A percentile compares a stretch with the other conserved stretches of the same genome.
Evolutionary conservation across 2,797 vertebrate species (phyloP).

Genomic region (Silurus aristotelis): DNA sequence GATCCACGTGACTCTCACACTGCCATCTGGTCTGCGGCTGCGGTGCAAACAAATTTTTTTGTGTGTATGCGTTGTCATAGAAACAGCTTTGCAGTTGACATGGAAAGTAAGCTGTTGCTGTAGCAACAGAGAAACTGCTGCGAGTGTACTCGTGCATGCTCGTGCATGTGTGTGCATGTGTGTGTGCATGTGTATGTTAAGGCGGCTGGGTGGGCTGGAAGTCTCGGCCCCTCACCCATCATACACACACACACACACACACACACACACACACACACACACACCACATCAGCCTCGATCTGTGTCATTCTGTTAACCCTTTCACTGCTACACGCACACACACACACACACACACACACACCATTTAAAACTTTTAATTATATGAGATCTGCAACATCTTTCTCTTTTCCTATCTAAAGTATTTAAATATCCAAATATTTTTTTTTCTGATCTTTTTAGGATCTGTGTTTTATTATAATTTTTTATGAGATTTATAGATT

Average conservation of each 20-base stretch:
- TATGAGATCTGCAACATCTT: not conserved
- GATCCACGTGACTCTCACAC: conserved; percentile 68
- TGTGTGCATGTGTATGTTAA: conserved; percentile 43
- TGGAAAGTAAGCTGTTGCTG: conserved; percentile 88
- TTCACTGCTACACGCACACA: not conserved
- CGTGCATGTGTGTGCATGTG: conserved; percentile 66
- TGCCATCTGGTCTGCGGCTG: conserved; percentile 85
- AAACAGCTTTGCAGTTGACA: conserved; percentile 84
- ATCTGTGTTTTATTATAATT: not conserved
- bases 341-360: too few relatives aligned
- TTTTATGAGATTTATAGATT: too few relatives aligned
- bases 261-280: conserved; percentile 12
- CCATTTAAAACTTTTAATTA: too few relatives aligned
- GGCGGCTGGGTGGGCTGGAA: conserved; percentile 27
- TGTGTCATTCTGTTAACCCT: conserved; percentile 41
- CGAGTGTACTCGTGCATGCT: conserved; percentile 52
- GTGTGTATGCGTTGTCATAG: conserved; percentile 85
- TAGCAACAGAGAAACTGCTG: conserved; percentile 85
- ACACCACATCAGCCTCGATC: conserved; percentile 2
- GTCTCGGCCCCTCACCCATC: conserved; percentile 34
- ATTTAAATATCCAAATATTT: too few relatives aligned
- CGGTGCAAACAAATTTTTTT: conserved; percentile 82
- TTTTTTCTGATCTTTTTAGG: not conserved
- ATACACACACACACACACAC: not conserved
- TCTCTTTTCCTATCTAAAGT: not conserved